Evolutionary conservation across 2,888 invertebrate genomes (phyloP).

Genomic region (Elysia crispata): DNA sequence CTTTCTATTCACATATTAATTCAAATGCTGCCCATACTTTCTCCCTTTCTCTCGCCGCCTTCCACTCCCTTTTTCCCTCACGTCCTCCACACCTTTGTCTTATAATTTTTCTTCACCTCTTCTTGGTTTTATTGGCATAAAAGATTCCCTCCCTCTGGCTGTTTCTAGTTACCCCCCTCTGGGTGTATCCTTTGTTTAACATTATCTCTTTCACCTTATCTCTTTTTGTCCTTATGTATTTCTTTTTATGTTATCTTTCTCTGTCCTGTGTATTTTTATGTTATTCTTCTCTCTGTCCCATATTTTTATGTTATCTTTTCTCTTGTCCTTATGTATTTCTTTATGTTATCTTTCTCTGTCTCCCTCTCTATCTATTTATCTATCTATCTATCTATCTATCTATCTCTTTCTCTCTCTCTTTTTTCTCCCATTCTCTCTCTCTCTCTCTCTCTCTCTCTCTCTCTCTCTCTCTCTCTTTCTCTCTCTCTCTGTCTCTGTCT

Average conservation of each 20-base stretch:
- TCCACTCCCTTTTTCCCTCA: background rate
- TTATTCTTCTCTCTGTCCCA: background rate
- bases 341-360: too few species aligned
- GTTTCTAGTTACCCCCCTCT: background rate
- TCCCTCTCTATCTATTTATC: too few species aligned
- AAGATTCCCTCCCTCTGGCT: background rate
- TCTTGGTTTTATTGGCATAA: constrained; percentile 4
- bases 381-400: too few species aligned
- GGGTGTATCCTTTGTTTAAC: too few species aligned
- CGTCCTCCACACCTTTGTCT: background rate
- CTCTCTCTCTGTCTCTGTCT: background rate
- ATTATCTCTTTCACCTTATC: too few species aligned
- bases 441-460: background rate
- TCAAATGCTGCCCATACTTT: too few species aligned
- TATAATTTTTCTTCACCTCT: background rate
- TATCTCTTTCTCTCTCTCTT: too few species aligned
- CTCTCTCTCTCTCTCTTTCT: background rate
- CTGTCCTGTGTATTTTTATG: constrained; percentile 11
- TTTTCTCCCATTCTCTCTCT: too few species aligned
- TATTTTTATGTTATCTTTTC: too few species aligned
- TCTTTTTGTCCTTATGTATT: too few species aligned
- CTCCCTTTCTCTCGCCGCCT: constrained; percentile 30
- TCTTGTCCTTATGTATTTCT: too few species aligned
- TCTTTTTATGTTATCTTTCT: background rate
- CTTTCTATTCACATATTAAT: background rate